Percentiles rank a stretch among this genome's conserved stretches.
Evolutionary conservation across 2,113 vertebrate genomes (phyloP).

Genomic region (Cephalopholis sonnerati): DNA sequence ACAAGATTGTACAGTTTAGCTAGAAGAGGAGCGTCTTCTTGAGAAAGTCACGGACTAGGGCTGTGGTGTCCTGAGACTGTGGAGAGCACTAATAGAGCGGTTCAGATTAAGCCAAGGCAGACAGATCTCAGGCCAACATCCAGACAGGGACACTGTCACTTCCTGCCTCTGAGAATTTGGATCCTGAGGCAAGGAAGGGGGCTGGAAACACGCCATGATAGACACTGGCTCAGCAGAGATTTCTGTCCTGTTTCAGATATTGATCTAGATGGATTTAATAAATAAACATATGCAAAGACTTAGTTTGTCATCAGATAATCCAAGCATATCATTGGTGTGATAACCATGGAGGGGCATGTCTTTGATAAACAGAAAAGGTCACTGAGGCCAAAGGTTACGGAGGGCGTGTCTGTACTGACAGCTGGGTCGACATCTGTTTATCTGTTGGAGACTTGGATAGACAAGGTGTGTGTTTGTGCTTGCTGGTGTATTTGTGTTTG

Average conservation of each 20-base stretch:
- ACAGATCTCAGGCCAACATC: slow-evolving; percentile 54
- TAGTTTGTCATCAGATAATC: slow-evolving; percentile 25
- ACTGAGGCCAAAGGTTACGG: slow-evolving; percentile 55
- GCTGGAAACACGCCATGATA: slow-evolving; percentile 34
- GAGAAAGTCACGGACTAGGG: slow-evolving; percentile 40
- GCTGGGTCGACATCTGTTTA: slow-evolving; percentile 62
- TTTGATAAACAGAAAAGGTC: slow-evolving; percentile 60
- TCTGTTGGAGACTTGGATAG: slow-evolving; percentile 30
- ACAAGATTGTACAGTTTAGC: slow-evolving; percentile 46
- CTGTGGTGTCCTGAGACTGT: slow-evolving; percentile 23
- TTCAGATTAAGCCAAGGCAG: slow-evolving; percentile 50
- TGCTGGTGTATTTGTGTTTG: slow-evolving; percentile 47
- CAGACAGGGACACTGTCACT: slow-evolving; percentile 59
- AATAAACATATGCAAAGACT: slow-evolving; percentile 26
- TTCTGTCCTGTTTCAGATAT: slow-evolving; percentile 36
- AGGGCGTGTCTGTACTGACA: slow-evolving; percentile 36
- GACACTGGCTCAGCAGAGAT: slow-evolving; percentile 48
- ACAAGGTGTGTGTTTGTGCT: slow-evolving; percentile 51
- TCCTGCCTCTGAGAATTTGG: slow-evolving; percentile 61
- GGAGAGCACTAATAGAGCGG: slow-evolving; percentile 30
- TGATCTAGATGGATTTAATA: slow-evolving; percentile 16
- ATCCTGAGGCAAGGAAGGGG: slow-evolving; percentile 26
- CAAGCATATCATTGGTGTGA: slow-evolving; percentile 33
- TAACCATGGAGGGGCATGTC: slow-evolving; percentile 16
- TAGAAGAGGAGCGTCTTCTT: slow-evolving; percentile 44